Evolutionary conservation across 2,113 vertebrate genomes (phyloP).

Genomic region (Myotis lucifugus): DNA sequence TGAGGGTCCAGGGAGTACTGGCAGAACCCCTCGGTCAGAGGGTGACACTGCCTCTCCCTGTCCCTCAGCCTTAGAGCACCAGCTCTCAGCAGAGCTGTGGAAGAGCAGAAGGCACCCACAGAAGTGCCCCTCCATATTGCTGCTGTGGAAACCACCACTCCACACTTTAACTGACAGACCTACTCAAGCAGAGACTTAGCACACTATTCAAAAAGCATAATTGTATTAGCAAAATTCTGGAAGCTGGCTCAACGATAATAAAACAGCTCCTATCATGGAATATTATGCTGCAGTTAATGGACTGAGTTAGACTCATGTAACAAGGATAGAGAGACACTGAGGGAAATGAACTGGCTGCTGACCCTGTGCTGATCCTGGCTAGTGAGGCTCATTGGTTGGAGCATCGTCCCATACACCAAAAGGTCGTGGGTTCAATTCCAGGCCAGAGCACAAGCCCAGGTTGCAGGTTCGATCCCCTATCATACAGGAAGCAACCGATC

Average conservation of each 20-base stretch:
- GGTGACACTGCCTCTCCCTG: neutral
- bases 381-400: neutral
- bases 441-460: neutral
- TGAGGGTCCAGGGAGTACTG: neutral
- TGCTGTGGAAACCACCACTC: neutral
- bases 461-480: neutral
- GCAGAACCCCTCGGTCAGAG: no score
- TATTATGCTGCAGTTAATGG: neutral
- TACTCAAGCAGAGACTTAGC: no score
- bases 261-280: neutral
- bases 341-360: neutral
- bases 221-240: neutral
- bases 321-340: neutral
- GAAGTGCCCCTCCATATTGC: neutral
- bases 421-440: neutral
- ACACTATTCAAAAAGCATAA: neutral
- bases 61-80: neutral
- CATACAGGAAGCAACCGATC: neutral
- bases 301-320: neutral
- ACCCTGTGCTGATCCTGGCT: neutral
- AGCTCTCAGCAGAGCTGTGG: neutral
- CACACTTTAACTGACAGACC: neutral
- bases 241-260: neutral
- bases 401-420: neutral
- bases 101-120: neutral